A percentile compares a stretch with the other conserved stretches of the same genome.
These are phyloP conservation scores for Venturia canescens DNA, from an alignment of 1,140 invertebrate genomes.

Conservation along the genomic window DNA sequence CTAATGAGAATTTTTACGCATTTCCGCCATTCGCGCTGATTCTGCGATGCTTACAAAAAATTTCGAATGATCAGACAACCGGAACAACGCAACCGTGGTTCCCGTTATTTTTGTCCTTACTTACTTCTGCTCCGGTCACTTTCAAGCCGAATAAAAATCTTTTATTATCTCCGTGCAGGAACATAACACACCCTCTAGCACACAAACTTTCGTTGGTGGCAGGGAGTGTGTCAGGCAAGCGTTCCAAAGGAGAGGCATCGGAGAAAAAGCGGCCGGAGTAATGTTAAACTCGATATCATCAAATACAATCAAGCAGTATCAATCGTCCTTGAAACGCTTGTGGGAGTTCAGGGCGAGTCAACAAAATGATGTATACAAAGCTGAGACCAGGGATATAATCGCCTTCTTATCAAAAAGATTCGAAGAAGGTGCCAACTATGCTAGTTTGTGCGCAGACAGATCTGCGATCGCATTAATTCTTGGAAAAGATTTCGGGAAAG, in stretches of 20 bases:
- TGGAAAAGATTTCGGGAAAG: background rate
- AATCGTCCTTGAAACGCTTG: background rate
- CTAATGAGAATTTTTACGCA: slow-evolving; percentile 28
- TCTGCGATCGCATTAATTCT: slow-evolving; percentile 42
- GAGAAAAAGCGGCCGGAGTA: background rate
- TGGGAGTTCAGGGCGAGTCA: background rate
- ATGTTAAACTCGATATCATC: slow-evolving; percentile 1
- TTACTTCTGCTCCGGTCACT: slow-evolving; percentile 1
- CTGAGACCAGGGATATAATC: background rate
- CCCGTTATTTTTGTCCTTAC: slow-evolving; percentile 26
- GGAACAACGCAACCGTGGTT: slow-evolving; percentile 42
- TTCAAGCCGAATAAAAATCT: background rate
- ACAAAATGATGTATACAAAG: background rate
- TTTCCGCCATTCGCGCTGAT: slow-evolving; percentile 46
- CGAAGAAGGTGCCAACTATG: slow-evolving; percentile 30
- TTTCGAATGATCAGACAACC: slow-evolving; percentile 6
- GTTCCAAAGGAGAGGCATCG: slow-evolving; percentile 12
- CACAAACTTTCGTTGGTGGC: slow-evolving; percentile 25
- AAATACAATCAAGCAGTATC: slow-evolving; percentile 5
- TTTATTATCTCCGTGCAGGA: slow-evolving; percentile 33
- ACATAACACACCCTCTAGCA: slow-evolving; percentile 30
- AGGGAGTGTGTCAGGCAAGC: slow-evolving; percentile 5
- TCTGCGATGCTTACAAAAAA: slow-evolving; percentile 33
- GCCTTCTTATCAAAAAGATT: background rate
- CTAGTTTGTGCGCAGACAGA: slow-evolving; percentile 18